These are phyloP conservation scores for Antheraea yamamai DNA, from an alignment of 2,888 invertebrate genomes.

Conservation along the genomic window DNA sequence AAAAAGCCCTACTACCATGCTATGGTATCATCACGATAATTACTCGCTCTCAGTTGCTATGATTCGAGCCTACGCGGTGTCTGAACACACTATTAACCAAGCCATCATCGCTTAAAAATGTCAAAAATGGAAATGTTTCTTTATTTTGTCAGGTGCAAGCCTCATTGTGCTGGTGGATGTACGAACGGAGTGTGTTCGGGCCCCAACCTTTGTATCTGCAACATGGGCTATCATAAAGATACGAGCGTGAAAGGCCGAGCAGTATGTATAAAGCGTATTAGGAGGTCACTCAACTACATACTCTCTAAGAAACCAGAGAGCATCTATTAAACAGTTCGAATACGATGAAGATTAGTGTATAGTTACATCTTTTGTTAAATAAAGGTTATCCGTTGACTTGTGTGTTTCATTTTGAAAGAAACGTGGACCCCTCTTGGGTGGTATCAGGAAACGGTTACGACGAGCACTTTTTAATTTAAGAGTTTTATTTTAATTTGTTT, in stretches of 20 bases:
- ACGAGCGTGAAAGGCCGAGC: slow-evolving; percentile 83
- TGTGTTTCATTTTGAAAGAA: neutral
- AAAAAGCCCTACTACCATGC: too few species aligned
- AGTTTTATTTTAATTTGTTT: too few species aligned
- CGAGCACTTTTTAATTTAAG: too few species aligned
- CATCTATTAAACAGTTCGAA: neutral
- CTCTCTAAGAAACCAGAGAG: slow-evolving; percentile 17
- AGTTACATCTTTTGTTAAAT: neutral
- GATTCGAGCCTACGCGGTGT: too few species aligned
- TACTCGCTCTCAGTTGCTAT: too few species aligned
- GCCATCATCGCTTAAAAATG: too few species aligned
- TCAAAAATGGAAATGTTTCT: neutral
- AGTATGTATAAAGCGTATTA: slow-evolving; percentile 80
- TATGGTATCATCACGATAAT: too few species aligned
- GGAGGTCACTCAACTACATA: slow-evolving; percentile 47
- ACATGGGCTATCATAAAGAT: slow-evolving; percentile 85
- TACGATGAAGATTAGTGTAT: neutral
- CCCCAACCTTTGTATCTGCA: slow-evolving; percentile 89
- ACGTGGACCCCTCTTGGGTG: neutral
- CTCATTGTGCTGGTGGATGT: slow-evolving; percentile 87
- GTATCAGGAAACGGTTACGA: neutral
- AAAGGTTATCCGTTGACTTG: neutral
- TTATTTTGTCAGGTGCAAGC: slow-evolving; percentile 71
- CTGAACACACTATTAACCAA: too few species aligned
- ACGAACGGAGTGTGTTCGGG: slow-evolving; percentile 87